Percentiles rank a stretch among this genome's conserved stretches.
These are phyloP conservation scores for Balaenoptera acutorostrata DNA, from an alignment of 2,113 vertebrate genomes.

Conservation along the genomic window DNA sequence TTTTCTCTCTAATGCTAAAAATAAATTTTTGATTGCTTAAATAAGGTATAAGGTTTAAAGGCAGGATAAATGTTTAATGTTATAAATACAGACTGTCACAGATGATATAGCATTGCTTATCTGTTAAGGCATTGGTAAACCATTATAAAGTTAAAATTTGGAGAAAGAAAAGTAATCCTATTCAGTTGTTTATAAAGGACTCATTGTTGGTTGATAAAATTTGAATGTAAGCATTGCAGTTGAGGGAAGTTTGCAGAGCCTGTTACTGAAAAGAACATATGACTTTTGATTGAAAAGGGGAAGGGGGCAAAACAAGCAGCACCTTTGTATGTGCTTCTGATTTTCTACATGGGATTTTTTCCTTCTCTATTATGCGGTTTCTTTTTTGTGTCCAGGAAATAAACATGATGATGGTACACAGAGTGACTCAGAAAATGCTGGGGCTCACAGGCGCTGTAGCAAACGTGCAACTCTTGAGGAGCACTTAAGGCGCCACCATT, in stretches of 20 bases:
- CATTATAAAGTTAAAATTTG: slow-evolving; percentile 44
- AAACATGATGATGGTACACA: slow-evolving; percentile 98
- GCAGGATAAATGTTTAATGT: neutral
- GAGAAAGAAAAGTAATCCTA: slow-evolving; percentile 33
- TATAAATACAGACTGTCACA: neutral
- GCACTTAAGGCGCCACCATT: slow-evolving; percentile 85
- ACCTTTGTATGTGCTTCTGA: slow-evolving; percentile 39
- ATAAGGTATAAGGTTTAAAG: neutral
- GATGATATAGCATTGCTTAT: slow-evolving; percentile 24
- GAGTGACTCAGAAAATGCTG: slow-evolving; percentile 95
- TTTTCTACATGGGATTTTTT: neutral
- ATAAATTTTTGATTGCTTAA: slow-evolving; percentile 33
- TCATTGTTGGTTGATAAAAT: slow-evolving; percentile 55
- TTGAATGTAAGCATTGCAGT: slow-evolving; percentile 53
- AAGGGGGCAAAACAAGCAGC: slow-evolving; percentile 16
- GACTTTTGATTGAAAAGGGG: slow-evolving; percentile 44
- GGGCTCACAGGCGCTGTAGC: slow-evolving; percentile 88
- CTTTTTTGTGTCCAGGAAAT: slow-evolving; percentile 85
- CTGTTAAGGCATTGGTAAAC: slow-evolving; percentile 1
- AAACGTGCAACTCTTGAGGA: slow-evolving; percentile 90
- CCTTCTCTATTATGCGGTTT: slow-evolving; percentile 50
- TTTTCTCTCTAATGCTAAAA: neutral
- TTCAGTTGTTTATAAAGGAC: slow-evolving; percentile 41
- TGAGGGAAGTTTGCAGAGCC: slow-evolving; percentile 59
- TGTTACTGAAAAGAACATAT: slow-evolving; percentile 54